Evolutionary conservation across 2,113 vertebrate species (phyloP).

Genomic region (Tursiops truncatus): DNA sequence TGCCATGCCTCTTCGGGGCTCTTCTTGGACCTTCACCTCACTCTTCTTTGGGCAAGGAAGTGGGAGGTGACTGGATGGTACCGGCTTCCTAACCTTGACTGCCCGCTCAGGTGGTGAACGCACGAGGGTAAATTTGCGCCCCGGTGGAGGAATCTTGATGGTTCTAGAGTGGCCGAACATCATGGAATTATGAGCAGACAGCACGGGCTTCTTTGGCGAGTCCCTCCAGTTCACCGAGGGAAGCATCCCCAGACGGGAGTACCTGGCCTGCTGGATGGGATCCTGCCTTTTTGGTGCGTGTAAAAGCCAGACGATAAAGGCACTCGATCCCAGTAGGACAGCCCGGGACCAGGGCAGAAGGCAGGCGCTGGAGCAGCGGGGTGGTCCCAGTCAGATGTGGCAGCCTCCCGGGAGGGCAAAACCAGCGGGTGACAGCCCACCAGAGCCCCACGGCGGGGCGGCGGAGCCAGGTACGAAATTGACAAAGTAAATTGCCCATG

Average conservation of each 20-base stretch:
- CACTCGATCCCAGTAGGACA: fast-evolving
- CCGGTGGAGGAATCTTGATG: too few species aligned
- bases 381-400: fast-evolving
- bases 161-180: too few species aligned
- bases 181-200: too few species aligned
- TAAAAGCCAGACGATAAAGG: not conserved
- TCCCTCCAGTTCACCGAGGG: not conserved
- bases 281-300: fast-evolving
- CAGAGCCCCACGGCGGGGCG: fast-evolving
- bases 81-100: too few species aligned
- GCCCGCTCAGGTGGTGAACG: too few species aligned
- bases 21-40: too few species aligned
- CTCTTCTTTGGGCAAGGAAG: too few species aligned
- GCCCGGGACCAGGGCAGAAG: fast-evolving
- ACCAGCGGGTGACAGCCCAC: fast-evolving
- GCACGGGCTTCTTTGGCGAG: not conserved
- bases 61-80: too few species aligned
- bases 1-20: too few species aligned
- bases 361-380: fast-evolving
- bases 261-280: fast-evolving
- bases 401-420: fast-evolving
- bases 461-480: fast-evolving
- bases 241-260: not conserved
- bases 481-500: not conserved
- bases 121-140: too few species aligned